These are phyloP conservation scores for Ostrea denselamellosa DNA, from an alignment of 1,140 invertebrate species.

Conservation along the genomic window DNA sequence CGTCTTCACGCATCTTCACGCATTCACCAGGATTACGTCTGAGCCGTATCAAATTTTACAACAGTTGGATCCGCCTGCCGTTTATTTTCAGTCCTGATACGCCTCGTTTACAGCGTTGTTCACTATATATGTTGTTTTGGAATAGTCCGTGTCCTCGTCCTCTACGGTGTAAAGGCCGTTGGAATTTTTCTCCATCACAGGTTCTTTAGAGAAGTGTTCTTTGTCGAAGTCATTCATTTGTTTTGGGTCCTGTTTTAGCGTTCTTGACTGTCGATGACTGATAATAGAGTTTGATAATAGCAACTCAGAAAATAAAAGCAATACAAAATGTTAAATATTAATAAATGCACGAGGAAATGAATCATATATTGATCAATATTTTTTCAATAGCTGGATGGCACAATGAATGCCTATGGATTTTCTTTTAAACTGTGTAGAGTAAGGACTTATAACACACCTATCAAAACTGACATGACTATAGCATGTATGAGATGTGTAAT, in stretches of 20 bases:
- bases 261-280: slow-evolving; percentile 45
- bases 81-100: not conserved
- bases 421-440: too few relatives aligned
- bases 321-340: too few relatives aligned
- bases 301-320: too few relatives aligned
- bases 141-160: slow-evolving; percentile 24
- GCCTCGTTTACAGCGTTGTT: not conserved
- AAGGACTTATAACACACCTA: too few relatives aligned
- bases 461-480: too few relatives aligned
- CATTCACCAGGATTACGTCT: not conserved
- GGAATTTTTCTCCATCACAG: slow-evolving; percentile 44
- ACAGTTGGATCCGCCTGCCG: not conserved
- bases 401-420: too few relatives aligned
- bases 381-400: too few relatives aligned
- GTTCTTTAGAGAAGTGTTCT: slow-evolving; percentile 46
- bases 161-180: slow-evolving; percentile 29
- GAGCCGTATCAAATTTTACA: not conserved
- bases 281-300: too few relatives aligned
- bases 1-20: not conserved
- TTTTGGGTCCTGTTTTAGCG: slow-evolving; percentile 47
- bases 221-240: slow-evolving; percentile 42
- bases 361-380: too few relatives aligned
- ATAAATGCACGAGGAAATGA: too few relatives aligned
- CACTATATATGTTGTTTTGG: slow-evolving; percentile 6
- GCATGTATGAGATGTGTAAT: too few relatives aligned